Evolutionary conservation across 2,888 invertebrate genomes (phyloP).

Genomic region (Volucella inflata): DNA sequence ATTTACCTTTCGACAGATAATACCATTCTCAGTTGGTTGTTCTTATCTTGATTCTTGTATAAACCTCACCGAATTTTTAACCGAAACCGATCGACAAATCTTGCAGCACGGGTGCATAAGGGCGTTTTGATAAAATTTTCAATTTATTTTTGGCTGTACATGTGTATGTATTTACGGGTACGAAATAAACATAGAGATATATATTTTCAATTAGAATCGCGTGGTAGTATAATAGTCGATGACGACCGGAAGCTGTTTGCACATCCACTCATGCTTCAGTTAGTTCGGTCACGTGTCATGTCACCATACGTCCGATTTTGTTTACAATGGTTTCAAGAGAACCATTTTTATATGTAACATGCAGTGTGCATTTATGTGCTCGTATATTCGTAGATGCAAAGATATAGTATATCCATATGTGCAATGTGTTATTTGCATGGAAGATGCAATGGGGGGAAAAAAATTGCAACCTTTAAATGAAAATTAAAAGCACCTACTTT

Average conservation of each 20-base stretch:
- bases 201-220: too few species aligned
- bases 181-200: too few species aligned
- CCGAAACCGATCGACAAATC: slow-evolving; percentile 48
- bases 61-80: slow-evolving; percentile 44
- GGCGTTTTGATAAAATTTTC: slow-evolving; percentile 69
- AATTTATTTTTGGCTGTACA: slow-evolving; percentile 9
- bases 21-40: slow-evolving; percentile 12
- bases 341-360: slow-evolving; percentile 21
- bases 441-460: slow-evolving; percentile 27
- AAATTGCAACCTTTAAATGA: neutral
- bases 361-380: too few species aligned
- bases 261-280: slow-evolving; percentile 62
- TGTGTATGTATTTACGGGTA: too few species aligned
- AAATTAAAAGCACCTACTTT: slow-evolving; percentile 56
- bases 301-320: slow-evolving; percentile 55
- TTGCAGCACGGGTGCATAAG: slow-evolving; percentile 33
- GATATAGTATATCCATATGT: too few species aligned
- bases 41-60: slow-evolving; percentile 58
- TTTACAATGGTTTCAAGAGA: slow-evolving; percentile 61
- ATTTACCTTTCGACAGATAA: slow-evolving; percentile 56
- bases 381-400: too few species aligned
- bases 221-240: too few species aligned
- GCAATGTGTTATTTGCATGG: neutral
- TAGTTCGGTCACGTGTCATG: slow-evolving; percentile 68
- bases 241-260: slow-evolving; percentile 61